Percentiles rank a stretch among this genome's conserved stretches.
phyloP scores from a whole-genome alignment of 2,888 invertebrate species.

The Heterodera filipjevi region DNA sequence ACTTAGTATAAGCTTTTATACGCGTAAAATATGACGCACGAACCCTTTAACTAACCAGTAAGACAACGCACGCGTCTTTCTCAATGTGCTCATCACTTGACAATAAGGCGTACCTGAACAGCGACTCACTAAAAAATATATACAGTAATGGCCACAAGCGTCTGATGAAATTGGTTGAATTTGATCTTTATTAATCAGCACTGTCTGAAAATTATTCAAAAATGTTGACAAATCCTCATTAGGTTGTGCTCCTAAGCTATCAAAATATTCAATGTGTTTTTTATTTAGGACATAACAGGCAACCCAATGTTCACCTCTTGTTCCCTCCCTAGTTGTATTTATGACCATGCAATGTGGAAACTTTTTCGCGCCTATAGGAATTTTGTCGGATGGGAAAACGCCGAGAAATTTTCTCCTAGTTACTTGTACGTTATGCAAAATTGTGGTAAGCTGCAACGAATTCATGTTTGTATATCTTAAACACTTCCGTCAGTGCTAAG shows the following conservation, averaged over 20 bases:
- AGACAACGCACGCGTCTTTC: too few relatives aligned
- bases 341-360: background rate
- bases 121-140: slow-evolving; percentile 1
- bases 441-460: background rate
- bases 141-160: slow-evolving; percentile 18
- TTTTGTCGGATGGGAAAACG: slow-evolving; percentile 9
- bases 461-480: slow-evolving; percentile 21
- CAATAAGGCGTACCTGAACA: background rate
- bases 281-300: background rate
- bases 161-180: slow-evolving; percentile 6
- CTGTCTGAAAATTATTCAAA: background rate
- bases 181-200: background rate
- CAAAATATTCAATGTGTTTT: slow-evolving; percentile 3
- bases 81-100: too few relatives aligned
- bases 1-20: too few relatives aligned
- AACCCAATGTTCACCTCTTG: too few relatives aligned
- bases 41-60: too few relatives aligned
- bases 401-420: slow-evolving; percentile 11
- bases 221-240: background rate
- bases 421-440: background rate
- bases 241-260: background rate
- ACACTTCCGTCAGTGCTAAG: too few relatives aligned
- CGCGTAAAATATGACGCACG: too few relatives aligned
- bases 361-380: background rate
- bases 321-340: slow-evolving; percentile 15